These are phyloP conservation scores for Amphimallon solstitiale DNA, from an alignment of 2,888 invertebrate species.

Conservation along the genomic window DNA sequence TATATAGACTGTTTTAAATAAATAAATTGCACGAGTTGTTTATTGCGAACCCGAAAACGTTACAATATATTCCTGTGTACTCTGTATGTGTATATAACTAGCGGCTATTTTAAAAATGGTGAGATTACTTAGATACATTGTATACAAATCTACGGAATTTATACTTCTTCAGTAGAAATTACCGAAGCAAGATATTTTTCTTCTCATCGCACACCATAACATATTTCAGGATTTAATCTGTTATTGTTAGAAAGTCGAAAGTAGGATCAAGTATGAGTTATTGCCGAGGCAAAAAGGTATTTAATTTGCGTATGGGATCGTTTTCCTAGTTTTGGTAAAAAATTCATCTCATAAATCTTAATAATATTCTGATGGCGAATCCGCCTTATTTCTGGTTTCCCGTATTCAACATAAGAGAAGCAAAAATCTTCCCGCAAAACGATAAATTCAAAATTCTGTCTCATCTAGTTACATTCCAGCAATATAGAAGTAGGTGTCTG, in stretches of 20 bases:
- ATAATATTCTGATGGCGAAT: conserved; percentile 15
- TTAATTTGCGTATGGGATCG: too few species aligned
- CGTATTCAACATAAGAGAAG: too few species aligned
- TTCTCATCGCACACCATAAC: neutral
- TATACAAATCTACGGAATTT: neutral
- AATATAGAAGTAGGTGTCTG: neutral
- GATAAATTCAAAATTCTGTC: too few species aligned
- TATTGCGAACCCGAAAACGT: too few species aligned
- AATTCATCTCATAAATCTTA: conserved; percentile 12
- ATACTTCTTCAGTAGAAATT: neutral
- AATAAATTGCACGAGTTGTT: too few species aligned
- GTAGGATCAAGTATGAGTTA: conserved; percentile 8
- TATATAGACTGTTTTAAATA: too few species aligned
- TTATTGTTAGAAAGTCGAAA: conserved; percentile 10
- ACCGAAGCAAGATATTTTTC: neutral
- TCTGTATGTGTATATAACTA: too few species aligned
- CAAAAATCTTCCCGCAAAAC: too few species aligned
- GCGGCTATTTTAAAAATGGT: too few species aligned
- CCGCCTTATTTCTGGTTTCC: conserved; percentile 23
- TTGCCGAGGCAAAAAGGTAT: neutral
- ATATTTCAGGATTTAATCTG: conserved; percentile 16
- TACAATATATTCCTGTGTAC: too few species aligned
- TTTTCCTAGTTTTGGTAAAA: neutral
- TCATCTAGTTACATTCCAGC: conserved; percentile 1
- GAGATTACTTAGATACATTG: neutral